Base-by-base conservation (phyloP, 2,113 vertebrate genomes). In the Apaloderma vittatum region DNA sequence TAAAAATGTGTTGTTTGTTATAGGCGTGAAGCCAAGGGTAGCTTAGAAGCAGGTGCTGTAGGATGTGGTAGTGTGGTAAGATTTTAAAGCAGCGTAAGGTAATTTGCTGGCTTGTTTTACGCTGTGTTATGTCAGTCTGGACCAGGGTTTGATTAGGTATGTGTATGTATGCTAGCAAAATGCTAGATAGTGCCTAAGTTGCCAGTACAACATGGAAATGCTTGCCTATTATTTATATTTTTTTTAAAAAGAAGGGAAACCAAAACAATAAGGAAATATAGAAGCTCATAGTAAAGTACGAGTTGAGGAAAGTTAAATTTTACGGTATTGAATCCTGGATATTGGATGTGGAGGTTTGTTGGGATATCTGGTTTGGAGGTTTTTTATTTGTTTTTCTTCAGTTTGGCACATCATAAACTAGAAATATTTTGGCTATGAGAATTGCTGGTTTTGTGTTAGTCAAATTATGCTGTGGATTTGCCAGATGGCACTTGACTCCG, bases 401-500 rank as follows among this genome's bases (percentile, higher is more conserved):
- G 3, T 91, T 93, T 83, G 27, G 11, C 76, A 48, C 12, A 5
- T 86, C 43, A 43, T 68, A 79, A 85, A 19, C 19, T 24, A 80
- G 55, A n/a, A 52, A 24, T 13, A 36, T 57, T 86, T 92, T 70
- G 49, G 19, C 55, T 58, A 11, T 54, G 29, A 67, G 37, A 71
- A 77, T 76, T 92, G 77, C 59, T 86, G 58, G 2, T 86, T 74
- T 71, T 70, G 18, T 51, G 21, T 68, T 92, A 59, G 26, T 74
- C 45, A 83, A 36, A 76, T 86, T 86, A 40, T 67, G 36, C 73
- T 75, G n/a, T 91, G 45, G 24, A 29, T 83, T 92, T 95, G 76
- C 79, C 88, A 94, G 88, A 83, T 94, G 72, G 54, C 61, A 65
- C 52, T 92, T 84, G 68, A 57, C 59, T 90, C 48, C 24, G 29